phyloP scores from a whole-genome alignment of 2,888 invertebrate genomes.

The Trissoscelio sp. region DNA sequence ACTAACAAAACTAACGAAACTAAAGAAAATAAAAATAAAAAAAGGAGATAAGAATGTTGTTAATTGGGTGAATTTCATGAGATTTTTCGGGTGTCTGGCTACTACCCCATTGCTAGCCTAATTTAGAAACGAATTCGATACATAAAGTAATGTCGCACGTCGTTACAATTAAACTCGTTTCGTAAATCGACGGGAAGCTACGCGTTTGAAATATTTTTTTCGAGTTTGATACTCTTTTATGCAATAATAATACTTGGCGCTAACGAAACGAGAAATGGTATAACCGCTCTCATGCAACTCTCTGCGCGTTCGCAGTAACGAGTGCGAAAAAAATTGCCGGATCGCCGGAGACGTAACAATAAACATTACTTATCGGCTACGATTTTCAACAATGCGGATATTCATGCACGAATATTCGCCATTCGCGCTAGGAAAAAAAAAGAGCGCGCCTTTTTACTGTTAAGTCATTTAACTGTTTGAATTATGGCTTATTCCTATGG shows the following conservation, averaged over 20 bases:
- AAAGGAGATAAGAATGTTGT: no score
- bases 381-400: conserved; percentile 80
- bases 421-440: conserved; percentile 75
- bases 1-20: no score
- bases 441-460: conserved; percentile 80
- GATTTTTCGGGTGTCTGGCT: no score
- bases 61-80: no score
- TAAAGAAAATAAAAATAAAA: no score
- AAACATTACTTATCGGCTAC: conserved; percentile 83
- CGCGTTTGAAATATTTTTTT: conserved; percentile 39
- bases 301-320: conserved; percentile 46
- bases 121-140: background rate
- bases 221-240: conserved; percentile 30
- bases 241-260: conserved; percentile 60
- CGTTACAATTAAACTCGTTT: conserved; percentile 27
- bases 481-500: conserved; percentile 83
- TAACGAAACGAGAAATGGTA: conserved; percentile 63
- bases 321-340: conserved; percentile 56
- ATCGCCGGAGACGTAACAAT: conserved; percentile 81
- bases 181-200: conserved; percentile 23
- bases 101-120: no score
- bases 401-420: conserved; percentile 62
- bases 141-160: background rate
- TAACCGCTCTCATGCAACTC: conserved; percentile 40
- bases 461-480: conserved; percentile 83